Evolutionary conservation across 53 echinoderm and acorn worm genomes (phyloP).

Genomic region (Temnopleurus reevesii): DNA sequence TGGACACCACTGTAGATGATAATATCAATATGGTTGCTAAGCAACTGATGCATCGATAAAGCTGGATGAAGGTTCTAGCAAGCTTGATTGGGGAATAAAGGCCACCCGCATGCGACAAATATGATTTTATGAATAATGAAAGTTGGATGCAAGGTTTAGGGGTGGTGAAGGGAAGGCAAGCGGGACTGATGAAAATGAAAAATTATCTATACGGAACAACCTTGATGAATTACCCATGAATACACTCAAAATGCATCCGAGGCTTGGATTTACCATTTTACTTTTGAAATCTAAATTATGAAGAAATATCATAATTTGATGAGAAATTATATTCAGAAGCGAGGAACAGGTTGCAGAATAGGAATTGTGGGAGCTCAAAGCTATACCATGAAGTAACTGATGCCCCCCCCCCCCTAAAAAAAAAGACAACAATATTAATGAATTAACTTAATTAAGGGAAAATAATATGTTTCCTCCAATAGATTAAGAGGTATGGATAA

Average conservation of each 20-base stretch:
- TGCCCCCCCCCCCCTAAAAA: no score
- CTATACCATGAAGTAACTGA: no score
- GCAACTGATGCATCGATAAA: slow-evolving; percentile 52
- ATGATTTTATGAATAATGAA: not conserved
- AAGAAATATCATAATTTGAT: no score
- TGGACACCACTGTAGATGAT: not conserved
- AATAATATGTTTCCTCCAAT: not conserved
- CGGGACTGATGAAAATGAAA: not conserved
- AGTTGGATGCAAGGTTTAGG: not conserved
- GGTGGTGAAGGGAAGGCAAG: not conserved
- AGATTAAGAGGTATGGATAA: no score
- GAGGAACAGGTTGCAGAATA: no score
- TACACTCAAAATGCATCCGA: not conserved
- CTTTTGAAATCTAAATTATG: not conserved
- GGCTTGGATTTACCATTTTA: no score
- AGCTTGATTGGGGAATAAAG: not conserved
- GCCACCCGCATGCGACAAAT: not conserved
- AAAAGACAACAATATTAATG: no score
- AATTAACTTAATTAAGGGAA: no score
- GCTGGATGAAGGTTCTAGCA: not conserved
- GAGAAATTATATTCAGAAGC: no score
- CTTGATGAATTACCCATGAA: not conserved
- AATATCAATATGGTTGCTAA: slow-evolving; percentile 28
- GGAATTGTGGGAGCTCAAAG: no score
- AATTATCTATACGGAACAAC: not conserved